Base-by-base conservation (phyloP, 2,888 invertebrate genomes). In the Cancer borealis region DNA sequence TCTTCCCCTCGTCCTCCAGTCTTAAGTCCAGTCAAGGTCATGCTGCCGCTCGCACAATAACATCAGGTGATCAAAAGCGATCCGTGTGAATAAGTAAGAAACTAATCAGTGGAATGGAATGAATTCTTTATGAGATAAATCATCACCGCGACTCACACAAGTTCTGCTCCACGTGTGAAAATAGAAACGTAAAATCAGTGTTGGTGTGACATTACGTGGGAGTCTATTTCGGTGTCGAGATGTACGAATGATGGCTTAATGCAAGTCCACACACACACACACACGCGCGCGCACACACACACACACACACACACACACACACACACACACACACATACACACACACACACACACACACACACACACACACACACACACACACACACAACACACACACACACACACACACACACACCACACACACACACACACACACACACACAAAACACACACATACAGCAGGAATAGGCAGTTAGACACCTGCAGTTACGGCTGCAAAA, bases 261-360 rank as follows among this genome's bases (percentile, higher is more conserved):
- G 26, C 10, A n/a, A 26, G 5, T 5, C n/a, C 26, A 21, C 73
- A 21, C 73, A 21, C 26, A 26, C 73, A 73, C 73, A 73, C 73
- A 26, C 73, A 73, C 73, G n/a, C 66, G n/a, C 66, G n/a, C 66
- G n/a, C 66, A 66, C 66, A 66, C 66, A 66, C 66, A 66, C 66
- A 66, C 66, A 66, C 66, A 66, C 66, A 66, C 66, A 66, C 66
- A 66, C 66, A 66, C 66, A 66, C 66, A 66, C 66, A 66, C 66
- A 66, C 66, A 66, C 66, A 66, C 66, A 66, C 66, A 66, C 66
- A 60, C 60, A 60, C 60, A 60, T 17, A 60, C 60, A 60, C 49
- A 10, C 49, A 49, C 49, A 10, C 49, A 49, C 49, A 10, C 49
- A 49, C 49, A 10, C 49, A 49, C 49, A n/a, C 66, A 21, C 66